phyloP scores from a whole-genome alignment of 2,888 invertebrate genomes.

The Fissipunctia ypsillon region DNA sequence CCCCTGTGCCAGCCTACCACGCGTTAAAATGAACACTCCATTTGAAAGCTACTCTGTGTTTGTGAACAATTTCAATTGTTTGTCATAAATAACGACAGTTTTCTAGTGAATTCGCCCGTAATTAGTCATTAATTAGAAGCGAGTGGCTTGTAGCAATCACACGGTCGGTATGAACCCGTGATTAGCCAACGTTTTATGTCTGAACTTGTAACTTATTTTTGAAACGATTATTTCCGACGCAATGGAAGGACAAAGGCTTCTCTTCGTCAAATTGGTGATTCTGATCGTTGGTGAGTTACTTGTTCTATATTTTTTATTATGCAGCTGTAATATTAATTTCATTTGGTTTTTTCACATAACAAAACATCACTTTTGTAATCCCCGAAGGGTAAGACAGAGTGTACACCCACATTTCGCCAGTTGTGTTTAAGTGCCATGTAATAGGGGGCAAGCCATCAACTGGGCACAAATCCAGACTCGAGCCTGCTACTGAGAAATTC shows the following conservation, averaged over 20 bases:
- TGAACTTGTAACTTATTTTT: not conserved
- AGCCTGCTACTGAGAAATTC: not conserved
- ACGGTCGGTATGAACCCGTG: conserved; percentile 3
- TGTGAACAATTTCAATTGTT: not conserved
- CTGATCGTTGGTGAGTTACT: conserved; percentile 36
- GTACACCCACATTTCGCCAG: not conserved
- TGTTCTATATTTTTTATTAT: not conserved
- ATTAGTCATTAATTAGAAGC: conserved; percentile 17
- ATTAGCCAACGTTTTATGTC: not conserved
- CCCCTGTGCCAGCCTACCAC: not conserved
- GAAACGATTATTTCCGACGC: not conserved
- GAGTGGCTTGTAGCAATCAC: conserved; percentile 37
- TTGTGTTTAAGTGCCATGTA: not conserved
- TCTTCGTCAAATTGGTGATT: conserved; percentile 16
- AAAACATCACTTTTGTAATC: too few relatives aligned
- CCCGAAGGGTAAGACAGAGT: not conserved
- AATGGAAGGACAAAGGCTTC: conserved; percentile 17
- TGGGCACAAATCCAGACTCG: not conserved
- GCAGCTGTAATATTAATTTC: not conserved
- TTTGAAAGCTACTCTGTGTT: not conserved
- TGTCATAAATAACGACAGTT: conserved; percentile 2
- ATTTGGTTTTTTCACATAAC: not conserved
- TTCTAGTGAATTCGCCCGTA: not conserved
- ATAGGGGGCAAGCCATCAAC: not conserved
- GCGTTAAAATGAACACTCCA: conserved; percentile 3